Base-by-base conservation (phyloP, 2,797 vertebrate species). In the Characodon lateralis region DNA sequence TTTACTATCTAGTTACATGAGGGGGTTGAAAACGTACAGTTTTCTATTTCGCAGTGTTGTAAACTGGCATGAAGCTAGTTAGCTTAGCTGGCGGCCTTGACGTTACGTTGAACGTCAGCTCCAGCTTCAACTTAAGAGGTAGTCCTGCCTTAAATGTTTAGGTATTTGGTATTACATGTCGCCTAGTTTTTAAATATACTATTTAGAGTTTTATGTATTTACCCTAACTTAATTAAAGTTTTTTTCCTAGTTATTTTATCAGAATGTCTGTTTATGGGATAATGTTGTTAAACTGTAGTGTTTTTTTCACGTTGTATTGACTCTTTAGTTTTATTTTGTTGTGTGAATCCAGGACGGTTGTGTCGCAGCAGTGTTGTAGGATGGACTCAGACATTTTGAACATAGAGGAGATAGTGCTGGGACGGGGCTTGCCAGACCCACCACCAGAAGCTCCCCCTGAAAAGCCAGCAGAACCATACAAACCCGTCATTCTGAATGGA, bases 341-440 rank as follows among this genome's bases (percentile, higher is more conserved):
- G 12, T 61, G 51, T 41, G 39, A 43, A 6, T 0, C 5, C 79
- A 71, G 50, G 28, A 71, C 22, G 26, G 43, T 46, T 5, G 12
- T 61, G 51, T 41, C 43, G 41, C 26, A 74, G 43, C 72, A 50
- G 6, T 41, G 41, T 31, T 77, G 48, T 74, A 91, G 39, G 68
- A 96, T 96, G 96, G 96, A 96, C 82, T 94, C 95, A 0, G 94
- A 95, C 48, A 91, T 95, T 83, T 85, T 96, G 89, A 95, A 96
- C 80, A 95, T 96, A 76, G 92, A 96, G 78, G 95, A 96, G 65
- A 96, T 96, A 3, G 94, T 96, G 66, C 90, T 96, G 94, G 95
- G 95, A 80, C 89, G 93, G 59, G 94, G 82, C 6, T 58, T 95
- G 73, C 90, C 94, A 0, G 91, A 94, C 58, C 90, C 91, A 22